Percentiles rank a stretch among this genome's conserved stretches.
Conservation (phyloP, 2,797 vertebrate genomes). For the Hyperoplus immaculatus region DNA sequence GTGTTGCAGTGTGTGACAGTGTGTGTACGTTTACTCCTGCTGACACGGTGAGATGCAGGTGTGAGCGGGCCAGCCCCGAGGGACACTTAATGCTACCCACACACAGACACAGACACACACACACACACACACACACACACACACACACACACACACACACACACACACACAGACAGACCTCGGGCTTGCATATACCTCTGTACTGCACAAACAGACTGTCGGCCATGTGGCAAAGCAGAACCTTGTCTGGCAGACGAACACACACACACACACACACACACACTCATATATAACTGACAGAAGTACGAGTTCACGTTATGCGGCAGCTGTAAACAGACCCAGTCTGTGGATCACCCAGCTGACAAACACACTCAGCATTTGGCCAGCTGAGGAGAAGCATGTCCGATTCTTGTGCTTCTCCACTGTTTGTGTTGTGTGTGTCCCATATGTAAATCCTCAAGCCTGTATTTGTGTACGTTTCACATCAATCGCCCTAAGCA, state of each 20-base stretch:
- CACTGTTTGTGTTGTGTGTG: not conserved
- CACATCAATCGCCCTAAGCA: not conserved
- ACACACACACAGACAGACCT: slow-evolving; percentile 28
- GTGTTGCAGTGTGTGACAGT: slow-evolving; percentile 18
- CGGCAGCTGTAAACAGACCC: slow-evolving; percentile 36
- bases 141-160: slow-evolving; percentile 30
- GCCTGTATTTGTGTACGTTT: slow-evolving; percentile 31
- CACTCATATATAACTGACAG: slow-evolving; percentile 23
- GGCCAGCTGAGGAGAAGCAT: slow-evolving; percentile 4
- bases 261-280: slow-evolving; percentile 26
- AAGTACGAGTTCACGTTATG: slow-evolving; percentile 29
- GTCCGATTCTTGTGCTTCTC: slow-evolving; percentile 4
- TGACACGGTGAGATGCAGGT: slow-evolving; percentile 52
- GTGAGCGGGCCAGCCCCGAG: slow-evolving; percentile 32
- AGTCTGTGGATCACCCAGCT: slow-evolving; percentile 34
- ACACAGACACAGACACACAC: slow-evolving; percentile 28
- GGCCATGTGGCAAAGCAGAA: slow-evolving; percentile 52
- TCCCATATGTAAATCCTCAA: slow-evolving; percentile 29
- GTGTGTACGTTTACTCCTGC: slow-evolving; percentile 16
- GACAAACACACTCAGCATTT: slow-evolving; percentile 22
- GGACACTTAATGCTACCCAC: slow-evolving; percentile 34
- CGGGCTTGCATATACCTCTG: slow-evolving; percentile 16
- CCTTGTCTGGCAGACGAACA: slow-evolving; percentile 42
- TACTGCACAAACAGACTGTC: slow-evolving; percentile 57
- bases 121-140: slow-evolving; percentile 24